phyloP scores from a whole-genome alignment of 2,888 invertebrate species.

The Syrphus vitripennis region DNA sequence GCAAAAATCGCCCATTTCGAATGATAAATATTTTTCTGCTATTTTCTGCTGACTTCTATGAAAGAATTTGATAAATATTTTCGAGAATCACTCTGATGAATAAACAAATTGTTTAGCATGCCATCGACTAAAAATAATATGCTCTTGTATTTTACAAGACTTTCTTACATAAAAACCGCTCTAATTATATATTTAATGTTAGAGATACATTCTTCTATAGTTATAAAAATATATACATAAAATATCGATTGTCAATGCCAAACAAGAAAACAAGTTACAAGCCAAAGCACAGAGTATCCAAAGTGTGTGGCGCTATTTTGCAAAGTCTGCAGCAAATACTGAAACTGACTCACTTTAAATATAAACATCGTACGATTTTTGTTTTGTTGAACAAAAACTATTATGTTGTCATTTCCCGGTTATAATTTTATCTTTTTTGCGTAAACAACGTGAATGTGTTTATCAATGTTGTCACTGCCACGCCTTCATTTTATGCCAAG shows the following conservation, averaged over 20 bases:
- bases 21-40: neutral
- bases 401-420: neutral
- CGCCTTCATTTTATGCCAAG: constrained; percentile 29
- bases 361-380: constrained; percentile 42
- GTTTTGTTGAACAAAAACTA: constrained; percentile 12
- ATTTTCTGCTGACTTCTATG: neutral
- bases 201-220: too few relatives aligned
- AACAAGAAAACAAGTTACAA: neutral
- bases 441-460: constrained; percentile 2
- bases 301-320: constrained; percentile 15
- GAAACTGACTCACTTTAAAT: constrained; percentile 26
- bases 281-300: neutral
- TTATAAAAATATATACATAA: too few relatives aligned
- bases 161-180: too few relatives aligned
- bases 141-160: too few relatives aligned
- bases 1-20: neutral
- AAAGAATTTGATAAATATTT: neutral
- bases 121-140: neutral
- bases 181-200: neutral
- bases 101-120: neutral
- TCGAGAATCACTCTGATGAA: neutral
- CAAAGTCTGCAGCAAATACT: neutral
- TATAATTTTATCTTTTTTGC: constrained; percentile 3
- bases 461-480: constrained; percentile 8
- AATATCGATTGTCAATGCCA: neutral